Conservation (phyloP, 2,113 vertebrate species). For the Pteronura brasiliensis region DNA sequence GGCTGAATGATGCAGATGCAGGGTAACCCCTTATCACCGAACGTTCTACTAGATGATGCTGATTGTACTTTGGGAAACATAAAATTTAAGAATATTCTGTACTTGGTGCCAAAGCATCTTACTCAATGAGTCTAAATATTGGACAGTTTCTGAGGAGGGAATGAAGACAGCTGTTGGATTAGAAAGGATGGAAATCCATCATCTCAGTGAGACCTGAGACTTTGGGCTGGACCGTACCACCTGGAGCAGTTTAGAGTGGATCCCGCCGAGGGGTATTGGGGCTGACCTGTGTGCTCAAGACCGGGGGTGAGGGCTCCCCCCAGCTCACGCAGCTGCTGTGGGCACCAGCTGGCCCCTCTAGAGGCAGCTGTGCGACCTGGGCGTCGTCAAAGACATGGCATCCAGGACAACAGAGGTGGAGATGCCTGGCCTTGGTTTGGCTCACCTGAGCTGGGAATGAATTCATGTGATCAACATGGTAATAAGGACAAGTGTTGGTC, state of each 20-base stretch:
- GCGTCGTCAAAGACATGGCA: fast-evolving
- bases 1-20: fast-evolving
- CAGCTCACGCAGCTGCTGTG: fast-evolving
- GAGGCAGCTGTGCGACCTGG: fast-evolving
- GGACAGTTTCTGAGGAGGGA: not conserved
- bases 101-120: not conserved
- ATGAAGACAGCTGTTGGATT: not conserved
- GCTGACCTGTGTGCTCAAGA: not conserved
- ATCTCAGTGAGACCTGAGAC: not conserved
- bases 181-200: not conserved
- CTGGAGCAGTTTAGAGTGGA: fast-evolving
- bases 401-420: not conserved
- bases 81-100: not conserved
- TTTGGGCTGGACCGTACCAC: fast-evolving
- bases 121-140: not conserved
- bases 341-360: fast-evolving
- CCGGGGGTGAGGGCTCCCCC: not conserved
- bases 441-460: not conserved
- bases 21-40: too few relatives aligned
- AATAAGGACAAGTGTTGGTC: not conserved
- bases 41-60: not conserved
- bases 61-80: not conserved
- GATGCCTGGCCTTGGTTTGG: not conserved
- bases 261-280: fast-evolving
- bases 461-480: not conserved